Conservation (phyloP, 2,797 vertebrate species). For the Sebastes diploproa region DNA sequence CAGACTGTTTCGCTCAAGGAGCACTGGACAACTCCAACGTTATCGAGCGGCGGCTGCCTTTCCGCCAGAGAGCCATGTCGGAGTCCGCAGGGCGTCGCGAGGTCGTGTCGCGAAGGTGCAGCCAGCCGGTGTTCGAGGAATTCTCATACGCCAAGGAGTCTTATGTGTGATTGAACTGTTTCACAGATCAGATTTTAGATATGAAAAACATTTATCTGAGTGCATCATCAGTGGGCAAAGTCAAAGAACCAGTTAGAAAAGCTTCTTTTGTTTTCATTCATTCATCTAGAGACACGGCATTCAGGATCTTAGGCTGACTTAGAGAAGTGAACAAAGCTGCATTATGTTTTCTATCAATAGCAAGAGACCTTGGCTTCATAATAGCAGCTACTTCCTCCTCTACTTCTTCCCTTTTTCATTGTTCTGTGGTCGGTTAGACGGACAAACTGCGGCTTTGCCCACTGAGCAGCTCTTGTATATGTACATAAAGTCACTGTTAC, state of each 20-base stretch:
- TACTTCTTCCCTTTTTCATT: neutral
- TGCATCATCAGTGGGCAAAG: neutral
- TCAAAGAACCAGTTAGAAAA: neutral
- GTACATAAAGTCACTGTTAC: conserved; percentile 32
- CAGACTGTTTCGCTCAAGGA: conserved; percentile 16
- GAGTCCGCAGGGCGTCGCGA: conserved; percentile 81
- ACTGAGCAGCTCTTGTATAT: neutral
- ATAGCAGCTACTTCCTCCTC: neutral
- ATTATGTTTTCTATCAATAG: neutral
- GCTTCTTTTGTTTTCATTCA: neutral
- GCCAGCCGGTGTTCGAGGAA: conserved; percentile 89
- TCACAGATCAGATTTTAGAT: neutral
- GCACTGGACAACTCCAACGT: conserved; percentile 7
- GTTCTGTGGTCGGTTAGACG: neutral
- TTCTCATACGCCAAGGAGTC: conserved; percentile 92
- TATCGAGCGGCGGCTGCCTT: conserved; percentile 56
- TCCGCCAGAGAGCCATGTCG: conserved; percentile 85
- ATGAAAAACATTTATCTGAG: neutral
- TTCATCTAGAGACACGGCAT: neutral
- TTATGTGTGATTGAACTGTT: conserved; percentile 83
- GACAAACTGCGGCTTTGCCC: neutral
- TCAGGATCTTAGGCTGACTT: neutral
- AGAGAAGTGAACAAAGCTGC: neutral
- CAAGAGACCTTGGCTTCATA: neutral
- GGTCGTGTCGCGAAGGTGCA: conserved; percentile 78